phyloP scores from a whole-genome alignment of 2,113 vertebrate genomes.

The Proterorhinus semilunaris region DNA sequence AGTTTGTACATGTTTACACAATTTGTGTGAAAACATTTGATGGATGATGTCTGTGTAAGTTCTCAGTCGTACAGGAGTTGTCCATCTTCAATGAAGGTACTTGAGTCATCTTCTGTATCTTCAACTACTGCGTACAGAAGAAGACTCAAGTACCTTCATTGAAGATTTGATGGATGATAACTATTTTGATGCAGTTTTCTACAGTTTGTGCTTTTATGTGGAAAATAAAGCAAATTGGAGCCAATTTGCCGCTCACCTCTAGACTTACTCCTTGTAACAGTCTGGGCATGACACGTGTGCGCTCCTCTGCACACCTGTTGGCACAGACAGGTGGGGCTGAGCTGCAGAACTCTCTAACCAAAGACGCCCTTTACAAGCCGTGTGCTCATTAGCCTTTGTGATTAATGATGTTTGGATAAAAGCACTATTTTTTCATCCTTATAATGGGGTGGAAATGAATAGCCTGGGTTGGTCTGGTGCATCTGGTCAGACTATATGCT shows the following conservation, averaged over 20 bases:
- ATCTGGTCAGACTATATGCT: constrained; percentile 59
- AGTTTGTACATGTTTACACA: no score
- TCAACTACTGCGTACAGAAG: no score
- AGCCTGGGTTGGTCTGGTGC: constrained; percentile 28
- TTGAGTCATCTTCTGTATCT: no score
- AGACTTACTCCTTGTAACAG: constrained; percentile 36
- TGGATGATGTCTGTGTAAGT: no score
- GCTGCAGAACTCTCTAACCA: constrained; percentile 39
- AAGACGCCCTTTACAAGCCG: constrained; percentile 45
- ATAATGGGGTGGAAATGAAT: constrained; percentile 53
- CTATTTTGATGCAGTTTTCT: background rate
- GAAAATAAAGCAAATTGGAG: background rate
- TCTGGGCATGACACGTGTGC: constrained; percentile 28
- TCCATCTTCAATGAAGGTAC: no score
- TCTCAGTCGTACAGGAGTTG: no score
- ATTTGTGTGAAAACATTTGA: no score
- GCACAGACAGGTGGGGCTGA: constrained; percentile 58
- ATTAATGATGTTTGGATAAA: constrained; percentile 64
- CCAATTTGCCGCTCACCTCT: background rate
- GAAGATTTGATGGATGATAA: no score
- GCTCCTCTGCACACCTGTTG: constrained; percentile 52
- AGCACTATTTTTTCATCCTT: constrained; percentile 46
- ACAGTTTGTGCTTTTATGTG: background rate
- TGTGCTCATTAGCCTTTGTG: constrained; percentile 52
- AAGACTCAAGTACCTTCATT: no score